Evolutionary conservation across 2,797 vertebrate genomes (phyloP).

Genomic region (Sparus aurata): DNA sequence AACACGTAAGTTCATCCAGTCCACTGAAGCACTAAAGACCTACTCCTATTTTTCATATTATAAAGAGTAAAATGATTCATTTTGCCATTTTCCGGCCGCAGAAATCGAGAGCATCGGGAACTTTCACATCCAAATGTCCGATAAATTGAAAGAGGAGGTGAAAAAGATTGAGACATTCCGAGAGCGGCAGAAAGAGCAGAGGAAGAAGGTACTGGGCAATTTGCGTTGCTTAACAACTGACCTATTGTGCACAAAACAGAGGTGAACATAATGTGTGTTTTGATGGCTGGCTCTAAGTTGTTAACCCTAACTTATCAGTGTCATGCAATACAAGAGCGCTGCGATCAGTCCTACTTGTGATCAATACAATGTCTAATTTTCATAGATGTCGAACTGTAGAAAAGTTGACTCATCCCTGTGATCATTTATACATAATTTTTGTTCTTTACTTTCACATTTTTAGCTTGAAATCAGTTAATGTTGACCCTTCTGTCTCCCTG

Average conservation of each 20-base stretch:
- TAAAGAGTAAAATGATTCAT: not conserved
- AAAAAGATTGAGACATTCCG: constrained; percentile 94
- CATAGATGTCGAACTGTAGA: not conserved
- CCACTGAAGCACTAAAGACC: not conserved
- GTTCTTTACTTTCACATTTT: too few species aligned
- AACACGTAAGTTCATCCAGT: constrained; percentile 88
- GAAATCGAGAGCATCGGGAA: constrained; percentile 95
- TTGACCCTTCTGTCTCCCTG: constrained; percentile 5
- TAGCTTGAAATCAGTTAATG: not conserved
- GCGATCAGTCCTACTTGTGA: not conserved
- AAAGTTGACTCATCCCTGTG: not conserved
- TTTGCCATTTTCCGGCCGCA: constrained; percentile 61
- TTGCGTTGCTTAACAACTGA: constrained; percentile 11
- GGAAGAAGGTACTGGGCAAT: constrained; percentile 90
- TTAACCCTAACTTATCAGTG: too few species aligned
- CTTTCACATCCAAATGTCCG: constrained; percentile 92
- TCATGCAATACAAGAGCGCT: not conserved
- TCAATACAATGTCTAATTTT: not conserved
- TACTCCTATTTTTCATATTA: not conserved
- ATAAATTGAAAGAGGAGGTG: constrained; percentile 91
- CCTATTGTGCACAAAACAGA: not conserved
- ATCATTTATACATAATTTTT: not conserved
- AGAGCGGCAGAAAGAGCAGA: constrained; percentile 95
- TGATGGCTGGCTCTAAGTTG: not conserved
- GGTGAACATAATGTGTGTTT: too few species aligned